Evolutionary conservation across 2,113 vertebrate genomes (phyloP).

Genomic region (Prietella phreatophila): DNA sequence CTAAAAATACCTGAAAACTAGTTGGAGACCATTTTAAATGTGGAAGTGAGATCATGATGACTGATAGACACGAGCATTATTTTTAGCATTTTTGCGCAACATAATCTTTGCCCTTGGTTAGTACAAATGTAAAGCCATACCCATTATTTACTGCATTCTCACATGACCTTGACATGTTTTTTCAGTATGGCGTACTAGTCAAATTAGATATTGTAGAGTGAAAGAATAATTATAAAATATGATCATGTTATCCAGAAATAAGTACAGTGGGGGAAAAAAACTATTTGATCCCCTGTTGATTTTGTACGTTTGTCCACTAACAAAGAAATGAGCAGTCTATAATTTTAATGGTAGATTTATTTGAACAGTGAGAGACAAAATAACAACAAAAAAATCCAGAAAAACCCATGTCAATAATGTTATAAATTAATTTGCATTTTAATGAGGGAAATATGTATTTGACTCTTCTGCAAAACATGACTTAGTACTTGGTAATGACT

Average conservation of each 20-base stretch:
- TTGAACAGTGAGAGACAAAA: too few relatives aligned
- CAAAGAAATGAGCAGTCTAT: too few relatives aligned
- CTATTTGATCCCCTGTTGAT: too few relatives aligned
- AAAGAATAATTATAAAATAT: neutral
- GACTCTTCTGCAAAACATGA: too few relatives aligned
- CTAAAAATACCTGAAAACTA: neutral
- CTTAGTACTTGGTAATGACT: too few relatives aligned
- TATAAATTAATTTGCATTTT: too few relatives aligned
- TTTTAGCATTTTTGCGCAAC: neutral
- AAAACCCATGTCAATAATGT: too few relatives aligned
- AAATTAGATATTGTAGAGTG: neutral
- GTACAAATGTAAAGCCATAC: neutral
- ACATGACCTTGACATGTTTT: neutral
- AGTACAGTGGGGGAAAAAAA: too few relatives aligned
- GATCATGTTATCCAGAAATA: neutral
- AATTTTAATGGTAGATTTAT: too few relatives aligned
- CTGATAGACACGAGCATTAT: neutral
- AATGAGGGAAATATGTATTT: too few relatives aligned
- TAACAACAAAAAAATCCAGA: too few relatives aligned
- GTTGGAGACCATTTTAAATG: neutral
- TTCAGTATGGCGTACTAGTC: neutral
- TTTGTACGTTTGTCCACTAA: too few relatives aligned
- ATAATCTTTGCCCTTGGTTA: neutral
- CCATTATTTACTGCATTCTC: neutral
- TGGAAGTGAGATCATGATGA: neutral